phyloP scores from a whole-genome alignment of 1,140 invertebrate species.

The Tetramorium parvispinum region DNA sequence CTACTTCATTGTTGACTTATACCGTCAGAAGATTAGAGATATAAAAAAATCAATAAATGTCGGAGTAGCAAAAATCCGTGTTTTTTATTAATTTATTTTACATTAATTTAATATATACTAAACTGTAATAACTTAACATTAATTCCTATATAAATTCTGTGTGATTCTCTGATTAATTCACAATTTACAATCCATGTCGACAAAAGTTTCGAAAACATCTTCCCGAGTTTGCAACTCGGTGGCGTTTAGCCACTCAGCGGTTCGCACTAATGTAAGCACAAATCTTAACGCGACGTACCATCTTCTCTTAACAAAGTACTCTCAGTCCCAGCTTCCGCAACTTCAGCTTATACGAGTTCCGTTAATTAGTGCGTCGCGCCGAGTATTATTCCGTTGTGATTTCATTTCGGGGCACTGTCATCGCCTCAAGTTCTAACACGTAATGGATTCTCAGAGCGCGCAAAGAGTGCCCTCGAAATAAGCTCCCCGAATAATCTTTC shows the following conservation, averaged over 20 bases:
- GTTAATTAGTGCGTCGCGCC: conserved; percentile 28
- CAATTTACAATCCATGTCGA: neutral
- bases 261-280: conserved; percentile 34
- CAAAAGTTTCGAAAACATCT: conserved; percentile 24
- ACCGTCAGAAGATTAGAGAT: conserved; percentile 1
- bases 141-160: neutral
- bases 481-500: conserved; percentile 39
- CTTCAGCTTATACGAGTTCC: conserved; percentile 17
- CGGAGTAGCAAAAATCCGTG: neutral
- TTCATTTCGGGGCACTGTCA: neutral
- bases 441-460: conserved; percentile 17
- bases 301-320: conserved; percentile 18
- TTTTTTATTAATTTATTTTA: neutral
- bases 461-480: conserved; percentile 44
- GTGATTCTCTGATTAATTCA: conserved; percentile 5
- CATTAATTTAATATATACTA: neutral
- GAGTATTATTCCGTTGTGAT: conserved; percentile 34
- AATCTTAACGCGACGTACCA: conserved; percentile 33
- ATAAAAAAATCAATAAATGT: neutral
- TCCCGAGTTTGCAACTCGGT: conserved; percentile 7
- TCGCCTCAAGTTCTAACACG: neutral
- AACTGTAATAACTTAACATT: conserved; percentile 12
- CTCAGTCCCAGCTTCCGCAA: neutral
- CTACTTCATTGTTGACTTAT: neutral
- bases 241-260: conserved; percentile 9